Conservation (phyloP, 2,888 invertebrate genomes). For the Drosophila kokeensis region DNA sequence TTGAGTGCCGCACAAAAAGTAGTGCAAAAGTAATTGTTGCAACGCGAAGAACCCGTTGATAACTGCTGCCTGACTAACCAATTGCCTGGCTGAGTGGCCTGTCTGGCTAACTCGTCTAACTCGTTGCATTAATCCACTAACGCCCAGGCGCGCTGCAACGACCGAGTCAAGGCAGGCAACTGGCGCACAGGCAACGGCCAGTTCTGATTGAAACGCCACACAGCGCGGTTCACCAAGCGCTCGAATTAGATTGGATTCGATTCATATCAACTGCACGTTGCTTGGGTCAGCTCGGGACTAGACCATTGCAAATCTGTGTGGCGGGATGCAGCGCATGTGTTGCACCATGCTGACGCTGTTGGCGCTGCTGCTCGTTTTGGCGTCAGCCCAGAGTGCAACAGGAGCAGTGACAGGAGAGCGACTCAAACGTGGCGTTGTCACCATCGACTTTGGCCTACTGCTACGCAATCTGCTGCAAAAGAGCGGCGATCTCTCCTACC, state of each 20-base stretch:
- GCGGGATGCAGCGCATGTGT: constrained; percentile 37
- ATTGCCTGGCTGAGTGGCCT: constrained; percentile 8
- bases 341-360: constrained; percentile 29
- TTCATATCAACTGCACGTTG: not conserved
- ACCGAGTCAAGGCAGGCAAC: constrained; percentile 58
- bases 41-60: constrained; percentile 65
- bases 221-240: constrained; percentile 55
- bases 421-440: constrained; percentile 70
- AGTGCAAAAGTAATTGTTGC: constrained; percentile 80
- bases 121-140: constrained; percentile 68
- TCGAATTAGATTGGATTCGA: not conserved
- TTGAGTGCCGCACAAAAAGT: constrained; percentile 53
- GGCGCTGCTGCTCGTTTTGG: constrained; percentile 37
- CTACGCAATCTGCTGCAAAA: constrained; percentile 77
- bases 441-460: constrained; percentile 73
- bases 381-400: constrained; percentile 6
- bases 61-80: not conserved
- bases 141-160: constrained; percentile 62
- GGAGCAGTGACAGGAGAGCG: constrained; percentile 33
- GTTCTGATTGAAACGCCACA: constrained; percentile 72
- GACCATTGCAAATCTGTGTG: not conserved
- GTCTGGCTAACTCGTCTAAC: constrained; percentile 70
- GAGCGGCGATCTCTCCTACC: constrained; percentile 73
- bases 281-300: not conserved
- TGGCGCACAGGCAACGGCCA: constrained; percentile 46